Evolutionary conservation across 2,113 vertebrate genomes (phyloP), one percentile per base, ranked within the genome.

Genomic region (Archocentrus centrarchus): DNA sequence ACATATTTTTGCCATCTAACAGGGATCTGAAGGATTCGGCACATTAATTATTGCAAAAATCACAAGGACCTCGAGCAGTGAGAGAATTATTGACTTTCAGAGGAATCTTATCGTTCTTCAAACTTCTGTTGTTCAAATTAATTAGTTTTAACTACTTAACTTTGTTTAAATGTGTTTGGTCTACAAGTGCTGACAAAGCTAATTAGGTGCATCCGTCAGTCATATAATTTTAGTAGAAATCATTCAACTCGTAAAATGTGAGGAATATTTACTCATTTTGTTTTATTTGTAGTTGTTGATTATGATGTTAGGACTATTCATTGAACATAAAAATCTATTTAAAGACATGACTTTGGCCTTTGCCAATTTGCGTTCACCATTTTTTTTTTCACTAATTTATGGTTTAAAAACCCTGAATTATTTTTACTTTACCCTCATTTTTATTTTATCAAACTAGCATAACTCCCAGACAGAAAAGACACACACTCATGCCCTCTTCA

Each of bases 1-100:
- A 84, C 61, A 70, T 75, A 32, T 10, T 66, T 35, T 7, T 75
- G 63, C 66, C 15, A 76, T 86, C 62, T 83, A 35, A 81, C 70
- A 77, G 59, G 59, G 59, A 82, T 66, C 35, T 22, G 6, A 85
- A 81, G 41, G 50, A 1, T 75, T 77, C 62, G 58, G 63, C 66
- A 63, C 57, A 82, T 87, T 53, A 86, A 86, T 87, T 77, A 76
- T 53, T 82, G 8, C 61, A 37, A 17, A 77, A 83, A 61, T 78
- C 59, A 30, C 20, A 61, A 24, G 24, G 22, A 61, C 44, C 55
- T 6, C 11, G 3, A 47, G 15, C 14, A 0, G 6, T 4, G 6
- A 3, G 18, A 61, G 50, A 50, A 58, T 84, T 76, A 32, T 17
- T 30, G 53, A 66, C 68, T 77, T 41, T 37, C 13, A 35, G 62